phyloP scores from a whole-genome alignment of 1,140 invertebrate species.

The Macrotrachela quadricornifera region DNA sequence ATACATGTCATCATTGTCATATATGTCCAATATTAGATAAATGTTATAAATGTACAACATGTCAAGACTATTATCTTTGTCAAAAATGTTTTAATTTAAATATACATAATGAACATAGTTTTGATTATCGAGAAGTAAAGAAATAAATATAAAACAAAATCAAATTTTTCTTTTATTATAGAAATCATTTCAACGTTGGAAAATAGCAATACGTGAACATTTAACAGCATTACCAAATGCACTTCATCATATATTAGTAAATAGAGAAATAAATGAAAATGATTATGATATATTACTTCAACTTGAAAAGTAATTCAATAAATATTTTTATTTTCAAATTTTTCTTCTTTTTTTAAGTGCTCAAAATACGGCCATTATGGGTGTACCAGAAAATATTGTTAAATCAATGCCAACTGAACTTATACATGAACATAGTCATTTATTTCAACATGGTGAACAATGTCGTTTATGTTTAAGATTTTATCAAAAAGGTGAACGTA shows the following conservation, averaged over 20 bases:
- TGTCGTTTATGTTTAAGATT: conserved; percentile 23
- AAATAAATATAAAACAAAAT: not conserved
- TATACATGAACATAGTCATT: conserved; percentile 15
- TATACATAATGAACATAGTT: conserved; percentile 23
- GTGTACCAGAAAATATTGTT: conserved; percentile 18
- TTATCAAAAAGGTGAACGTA: conserved; percentile 20
- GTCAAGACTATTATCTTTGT: conserved; percentile 17
- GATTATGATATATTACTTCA: conserved; percentile 28
- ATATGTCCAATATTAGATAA: conserved; percentile 25
- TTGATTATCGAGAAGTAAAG: conserved; percentile 26
- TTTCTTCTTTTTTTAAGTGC: too few species aligned
- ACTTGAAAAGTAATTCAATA: conserved; percentile 7
- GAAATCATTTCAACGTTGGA: conserved; percentile 25
- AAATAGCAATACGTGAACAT: conserved; percentile 16
- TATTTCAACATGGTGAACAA: conserved; percentile 21
- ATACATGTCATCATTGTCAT: conserved; percentile 19
- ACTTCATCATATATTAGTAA: conserved; percentile 19
- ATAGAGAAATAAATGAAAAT: conserved; percentile 21
- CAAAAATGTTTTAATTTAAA: conserved; percentile 27
- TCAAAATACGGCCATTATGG: too few species aligned
- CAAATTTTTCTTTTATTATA: conserved; percentile 9
- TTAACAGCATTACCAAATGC: conserved; percentile 18
- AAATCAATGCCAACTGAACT: conserved; percentile 21
- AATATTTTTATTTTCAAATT: too few species aligned
- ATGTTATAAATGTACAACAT: conserved; percentile 27